Evolutionary conservation across 2,113 vertebrate species (phyloP), one percentile per base, ranked within the genome.

Genomic region (Dermatemys mawii): DNA sequence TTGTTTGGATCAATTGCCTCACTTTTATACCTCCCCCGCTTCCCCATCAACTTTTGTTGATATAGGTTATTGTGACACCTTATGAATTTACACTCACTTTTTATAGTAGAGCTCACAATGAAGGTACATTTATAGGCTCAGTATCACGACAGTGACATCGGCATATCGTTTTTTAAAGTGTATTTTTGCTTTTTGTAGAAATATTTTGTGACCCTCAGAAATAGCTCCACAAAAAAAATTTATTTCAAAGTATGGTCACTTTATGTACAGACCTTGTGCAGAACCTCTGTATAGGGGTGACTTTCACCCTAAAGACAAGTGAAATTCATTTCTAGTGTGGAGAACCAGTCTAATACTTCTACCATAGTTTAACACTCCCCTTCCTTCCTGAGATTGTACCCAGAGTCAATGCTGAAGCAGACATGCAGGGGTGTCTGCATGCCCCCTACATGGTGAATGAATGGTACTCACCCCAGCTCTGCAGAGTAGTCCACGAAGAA

Each of bases 141-240:
- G 54, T 26, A 29, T 57, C 55, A 57, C 55, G 29, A 29, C 24
- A 57, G 55, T 29, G 26, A 27, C 55, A 27, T 11, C 27, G 24
- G 55, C 27, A 55, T 5, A 29, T 24, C 27, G 12, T 93, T 49
- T 91, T 70, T 38, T 24, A 79, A 85, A 87, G 0, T 70, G 10
- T n/a, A 16, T 50, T 81, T 87, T 53, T 80, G 49, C 24, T 35
- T 29, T 96, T 91, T 91, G 44, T 48, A 90, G 80, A 63, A 95
- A 83, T 49, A 92, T 91, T 19, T 93, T 85, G 49, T 53, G 51
- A 91, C 82, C 19, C 51, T 85, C 83, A 90, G 54, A 90, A 92
- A 91, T n/a, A 85, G n/a, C 79, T 84, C 55, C 79, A 93, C 17
- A 35, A 90, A 88, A 93, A n/a, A n/a, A n/a, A n/a, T 12, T 24